Evolutionary conservation across 1,140 invertebrate genomes (phyloP), one percentile per base, ranked within the genome.

Genomic region (Conus ventricosus): DNA sequence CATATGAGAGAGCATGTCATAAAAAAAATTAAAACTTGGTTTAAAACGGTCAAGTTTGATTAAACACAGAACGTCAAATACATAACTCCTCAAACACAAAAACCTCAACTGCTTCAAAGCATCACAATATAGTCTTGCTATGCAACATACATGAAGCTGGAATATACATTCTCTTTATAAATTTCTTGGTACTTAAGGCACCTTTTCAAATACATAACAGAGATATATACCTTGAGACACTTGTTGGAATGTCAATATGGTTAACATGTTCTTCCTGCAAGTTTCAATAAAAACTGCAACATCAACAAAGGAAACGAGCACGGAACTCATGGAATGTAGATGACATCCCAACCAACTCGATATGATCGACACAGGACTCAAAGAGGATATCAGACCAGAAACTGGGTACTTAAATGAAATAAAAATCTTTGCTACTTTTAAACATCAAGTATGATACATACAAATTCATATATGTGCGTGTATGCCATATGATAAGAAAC

Each of bases 101-200:
- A 27, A 23, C 39, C 27, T 8, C 17, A 20, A 15, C 11, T 25
- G 67, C 67, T 75, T 75, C 17, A 78, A 27, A 78, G 76, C 76
- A 78, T 78, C 76, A 78, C 76, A 78, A 78, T 78, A 25, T 78
- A 78, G 76, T 17, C 76, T 78, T 39, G 76, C 76, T 78, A 78
- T 25, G 76, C 76, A 78, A 10, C 76, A 78, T 78, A 78, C 76
- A 78, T 17, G 11, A 78, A 78, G 17, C 39, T 39, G 11, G 39
- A 78, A 11, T 78, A 78, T 78, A 78, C 39, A 51, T 51, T 39
- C 67, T 7, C 11, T 13, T 78, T 51, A 13, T 13, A 39, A 51
- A 51, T 27, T 7, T 15, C 39, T 11, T 39, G 17, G 11, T 78
- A 27, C n/a, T 23, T 39, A 10, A 15, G n/a, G 10, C 10, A 78